Evolutionary conservation across 2,888 invertebrate species (phyloP).

Genomic region (Nymphalis c-album): DNA sequence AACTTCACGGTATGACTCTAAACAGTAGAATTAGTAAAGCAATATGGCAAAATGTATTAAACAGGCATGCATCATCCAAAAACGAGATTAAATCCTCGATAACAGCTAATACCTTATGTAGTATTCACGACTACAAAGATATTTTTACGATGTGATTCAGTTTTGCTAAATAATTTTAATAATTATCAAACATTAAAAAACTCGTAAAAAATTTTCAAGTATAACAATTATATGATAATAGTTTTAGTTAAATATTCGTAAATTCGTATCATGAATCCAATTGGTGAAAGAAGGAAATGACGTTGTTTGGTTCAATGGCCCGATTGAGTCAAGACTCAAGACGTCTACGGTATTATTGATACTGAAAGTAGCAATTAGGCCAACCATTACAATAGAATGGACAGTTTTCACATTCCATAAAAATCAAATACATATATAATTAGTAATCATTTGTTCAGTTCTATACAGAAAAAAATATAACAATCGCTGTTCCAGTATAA

Average conservation of each 20-base stretch:
- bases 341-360: slow-evolving; percentile 25
- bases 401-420: not conserved
- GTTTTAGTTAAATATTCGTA: too few species aligned
- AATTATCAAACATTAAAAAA: not conserved
- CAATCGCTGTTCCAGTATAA: not conserved
- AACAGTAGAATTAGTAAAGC: too few species aligned
- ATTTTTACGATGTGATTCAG: too few species aligned
- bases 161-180: too few species aligned
- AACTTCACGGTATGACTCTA: too few species aligned
- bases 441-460: not conserved
- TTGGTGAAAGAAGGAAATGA: slow-evolving; percentile 66
- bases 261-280: slow-evolving; percentile 41
- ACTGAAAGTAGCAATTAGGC: slow-evolving; percentile 29
- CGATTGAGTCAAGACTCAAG: slow-evolving; percentile 55
- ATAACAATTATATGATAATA: not conserved
- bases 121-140: too few species aligned
- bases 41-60: too few species aligned
- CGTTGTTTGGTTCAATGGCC: slow-evolving; percentile 68
- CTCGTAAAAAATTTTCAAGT: not conserved
- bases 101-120: too few species aligned
- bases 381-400: not conserved
- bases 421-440: not conserved
- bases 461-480: not conserved
- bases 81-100: too few species aligned
- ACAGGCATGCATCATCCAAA: too few species aligned